Evolutionary conservation across 2,888 invertebrate species (phyloP).

Genomic region (Lepidocyrtoides sp.): DNA sequence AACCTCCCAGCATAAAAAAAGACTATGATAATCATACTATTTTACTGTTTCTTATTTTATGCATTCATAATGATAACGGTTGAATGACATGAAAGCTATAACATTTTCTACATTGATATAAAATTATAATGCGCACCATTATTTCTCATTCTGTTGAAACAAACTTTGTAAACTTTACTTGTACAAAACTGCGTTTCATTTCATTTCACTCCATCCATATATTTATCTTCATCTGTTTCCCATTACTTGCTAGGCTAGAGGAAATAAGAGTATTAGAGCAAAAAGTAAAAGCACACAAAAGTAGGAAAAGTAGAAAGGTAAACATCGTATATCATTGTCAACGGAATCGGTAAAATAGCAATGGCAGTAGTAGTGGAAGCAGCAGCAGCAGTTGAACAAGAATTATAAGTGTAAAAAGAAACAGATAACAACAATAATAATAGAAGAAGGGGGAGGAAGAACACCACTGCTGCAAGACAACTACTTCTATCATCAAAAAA

Average conservation of each 20-base stretch:
- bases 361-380: background rate
- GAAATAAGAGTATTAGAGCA: background rate
- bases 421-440: background rate
- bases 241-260: slow-evolving; percentile 3
- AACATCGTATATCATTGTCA: slow-evolving; percentile 54
- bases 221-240: slow-evolving; percentile 45
- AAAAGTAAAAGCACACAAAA: background rate
- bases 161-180: background rate
- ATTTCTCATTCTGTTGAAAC: too few species aligned
- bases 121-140: too few species aligned
- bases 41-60: slow-evolving; percentile 39
- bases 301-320: slow-evolving; percentile 43
- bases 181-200: background rate
- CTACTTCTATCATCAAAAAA: too few species aligned
- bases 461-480: too few species aligned
- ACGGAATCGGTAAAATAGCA: background rate
- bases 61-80: slow-evolving; percentile 52
- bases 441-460: background rate
- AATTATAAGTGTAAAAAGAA: background rate
- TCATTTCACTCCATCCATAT: too few species aligned
- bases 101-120: too few species aligned
- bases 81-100: slow-evolving; percentile 27
- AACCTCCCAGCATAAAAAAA: too few species aligned
- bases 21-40: slow-evolving; percentile 12
- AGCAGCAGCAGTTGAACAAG: background rate